Base-by-base conservation (phyloP, 2,113 vertebrate species). In the Nycticryphes semicollaris region DNA sequence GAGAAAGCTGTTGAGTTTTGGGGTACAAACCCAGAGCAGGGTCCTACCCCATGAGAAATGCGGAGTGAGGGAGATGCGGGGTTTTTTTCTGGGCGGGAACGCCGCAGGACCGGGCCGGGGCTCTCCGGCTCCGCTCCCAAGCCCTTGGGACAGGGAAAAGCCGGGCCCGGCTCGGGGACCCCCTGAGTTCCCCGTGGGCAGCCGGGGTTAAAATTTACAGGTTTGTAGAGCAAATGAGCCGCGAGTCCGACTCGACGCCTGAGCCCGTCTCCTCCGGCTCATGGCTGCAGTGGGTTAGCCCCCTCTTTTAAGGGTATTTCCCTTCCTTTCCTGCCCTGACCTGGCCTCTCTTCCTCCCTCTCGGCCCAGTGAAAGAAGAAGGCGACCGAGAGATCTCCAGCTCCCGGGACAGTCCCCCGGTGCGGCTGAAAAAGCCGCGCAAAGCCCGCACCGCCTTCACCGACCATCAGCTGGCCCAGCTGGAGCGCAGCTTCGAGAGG, bases 391-490 rank as follows among this genome's bases (percentile, higher is more conserved):
- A 99, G 97, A 99, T 99, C 97, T 99, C 99, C 94, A 99, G 99
- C 96, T 99, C 99, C 89, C 98, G 99, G 97, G 99, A 99, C 96
- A 99, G 99, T 25, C 98, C 99, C 13, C 99, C 99, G 12, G 99
- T 99, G 77, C 97, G 99, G 94, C 98, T 99, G 95, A 99, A 99
- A 98, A 99, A 99, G 96, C 99, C 99, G 3, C 98, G 99, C 66
- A 99, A 99, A 98, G 99, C 99, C 37, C 99, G 99, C 92, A 99
- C 99, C 21, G 99, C 99, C 97, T 99, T 99, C 98, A 99, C 99
- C 1, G 99, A 99, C 98, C 99, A 99, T 96, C 99, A 99, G 97
- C 98, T 99, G 95, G 99, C 99, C 7, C 99, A 99, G 98, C 98
- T 99, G 97, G 99, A 99, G 98, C 98, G 99, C 96, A 99, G 99